phyloP scores from a whole-genome alignment of 2,797 vertebrate species.

The Peromyscus melanophrys region DNA sequence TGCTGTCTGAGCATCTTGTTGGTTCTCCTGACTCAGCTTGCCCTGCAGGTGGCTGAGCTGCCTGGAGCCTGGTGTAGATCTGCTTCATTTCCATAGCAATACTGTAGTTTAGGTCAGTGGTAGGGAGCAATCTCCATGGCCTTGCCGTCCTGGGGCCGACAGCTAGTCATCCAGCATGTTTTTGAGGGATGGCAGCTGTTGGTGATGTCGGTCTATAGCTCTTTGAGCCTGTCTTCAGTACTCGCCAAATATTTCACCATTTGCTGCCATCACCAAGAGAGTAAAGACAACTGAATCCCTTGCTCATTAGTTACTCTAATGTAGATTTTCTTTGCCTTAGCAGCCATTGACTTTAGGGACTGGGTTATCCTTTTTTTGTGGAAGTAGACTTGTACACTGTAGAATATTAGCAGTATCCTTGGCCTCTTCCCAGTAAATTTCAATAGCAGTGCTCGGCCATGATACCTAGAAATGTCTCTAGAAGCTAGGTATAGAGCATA shows the following conservation, averaged over 20 bases:
- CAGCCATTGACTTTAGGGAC: conserved; percentile 18
- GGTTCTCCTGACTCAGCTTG: background rate
- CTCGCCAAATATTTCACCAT: background rate
- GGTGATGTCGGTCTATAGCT: background rate
- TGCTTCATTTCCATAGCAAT: background rate
- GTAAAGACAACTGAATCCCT: background rate
- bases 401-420: background rate
- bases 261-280: background rate
- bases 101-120: background rate
- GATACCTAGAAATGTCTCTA: conserved; percentile 29
- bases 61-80: background rate
- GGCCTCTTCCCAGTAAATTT: background rate
- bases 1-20: background rate
- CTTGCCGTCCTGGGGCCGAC: background rate
- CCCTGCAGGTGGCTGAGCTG: background rate
- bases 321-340: conserved; percentile 10
- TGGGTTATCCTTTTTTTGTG: conserved; percentile 1
- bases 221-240: conserved; percentile 9
- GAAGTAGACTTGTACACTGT: background rate
- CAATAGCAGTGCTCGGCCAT: background rate
- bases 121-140: background rate
- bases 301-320: conserved; percentile 2
- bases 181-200: background rate
- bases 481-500: background rate
- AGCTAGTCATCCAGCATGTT: background rate